These are phyloP conservation scores for Calephelis perditalis DNA, from an alignment of 2,888 invertebrate genomes.

Conservation along the genomic window DNA sequence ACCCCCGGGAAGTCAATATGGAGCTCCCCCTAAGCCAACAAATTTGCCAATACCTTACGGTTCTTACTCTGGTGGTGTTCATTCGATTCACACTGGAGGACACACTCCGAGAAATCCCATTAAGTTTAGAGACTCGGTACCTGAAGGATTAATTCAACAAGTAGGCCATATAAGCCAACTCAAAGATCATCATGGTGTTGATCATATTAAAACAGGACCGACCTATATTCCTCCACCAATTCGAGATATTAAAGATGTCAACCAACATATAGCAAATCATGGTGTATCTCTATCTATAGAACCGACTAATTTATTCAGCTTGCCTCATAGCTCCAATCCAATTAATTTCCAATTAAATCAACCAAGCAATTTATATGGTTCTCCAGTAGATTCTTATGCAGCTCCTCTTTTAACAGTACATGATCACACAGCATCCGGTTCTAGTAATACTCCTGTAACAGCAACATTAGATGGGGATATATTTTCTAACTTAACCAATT, in stretches of 20 bases:
- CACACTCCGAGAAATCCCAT: slow-evolving; percentile 79
- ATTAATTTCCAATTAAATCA: slow-evolving; percentile 63
- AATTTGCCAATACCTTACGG: slow-evolving; percentile 66
- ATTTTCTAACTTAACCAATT: slow-evolving; percentile 54
- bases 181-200: slow-evolving; percentile 78
- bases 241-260: slow-evolving; percentile 73
- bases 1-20: slow-evolving; percentile 74
- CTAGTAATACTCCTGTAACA: slow-evolving; percentile 52
- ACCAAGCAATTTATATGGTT: slow-evolving; percentile 58
- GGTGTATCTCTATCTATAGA: slow-evolving; percentile 63
- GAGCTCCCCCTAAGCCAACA: slow-evolving; percentile 53
- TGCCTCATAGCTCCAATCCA: slow-evolving; percentile 67
- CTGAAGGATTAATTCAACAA: slow-evolving; percentile 82
- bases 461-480: slow-evolving; percentile 61
- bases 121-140: slow-evolving; percentile 86
- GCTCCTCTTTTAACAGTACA: slow-evolving; percentile 69
- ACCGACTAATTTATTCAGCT: slow-evolving; percentile 70
- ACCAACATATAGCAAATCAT: slow-evolving; percentile 43
- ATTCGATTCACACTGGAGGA: slow-evolving; percentile 57
- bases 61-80: slow-evolving; percentile 60
- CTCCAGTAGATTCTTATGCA: slow-evolving; percentile 72
- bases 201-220: slow-evolving; percentile 68
- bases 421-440: slow-evolving; percentile 70
- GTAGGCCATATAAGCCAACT: slow-evolving; percentile 81
- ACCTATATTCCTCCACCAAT: slow-evolving; percentile 82